Conservation (phyloP, 2,797 vertebrate species). For the Danio albolineatus region DNA sequence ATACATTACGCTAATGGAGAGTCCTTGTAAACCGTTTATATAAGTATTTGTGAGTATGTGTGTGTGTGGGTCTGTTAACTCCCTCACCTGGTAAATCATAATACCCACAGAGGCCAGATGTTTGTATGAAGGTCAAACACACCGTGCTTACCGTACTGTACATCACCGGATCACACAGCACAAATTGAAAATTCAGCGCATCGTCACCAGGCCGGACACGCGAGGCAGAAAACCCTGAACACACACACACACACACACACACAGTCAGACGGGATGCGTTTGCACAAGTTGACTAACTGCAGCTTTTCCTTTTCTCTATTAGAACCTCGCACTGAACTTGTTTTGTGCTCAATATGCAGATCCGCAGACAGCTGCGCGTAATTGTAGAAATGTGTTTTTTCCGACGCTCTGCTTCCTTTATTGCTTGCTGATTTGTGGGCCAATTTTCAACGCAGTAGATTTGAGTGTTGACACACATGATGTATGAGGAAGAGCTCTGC, state of each 20-base stretch:
- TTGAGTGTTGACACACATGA: constrained; percentile 48
- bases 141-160: constrained; percentile 19
- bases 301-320: neutral
- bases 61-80: constrained; percentile 9
- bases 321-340: constrained; percentile 8
- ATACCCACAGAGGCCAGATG: constrained; percentile 23
- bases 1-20: too few relatives aligned
- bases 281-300: neutral
- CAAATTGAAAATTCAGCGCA: constrained; percentile 20
- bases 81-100: neutral
- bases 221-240: neutral
- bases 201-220: constrained; percentile 4
- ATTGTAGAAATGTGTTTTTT: constrained; percentile 48
- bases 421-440: constrained; percentile 48
- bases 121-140: constrained; percentile 36
- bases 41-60: too few relatives aligned
- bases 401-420: constrained; percentile 43
- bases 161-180: constrained; percentile 13
- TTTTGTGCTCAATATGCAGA: constrained; percentile 23
- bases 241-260: neutral
- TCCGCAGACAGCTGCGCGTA: constrained; percentile 21
- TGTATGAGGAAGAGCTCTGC: constrained; percentile 39
- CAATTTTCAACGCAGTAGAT: constrained; percentile 48
- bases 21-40: too few relatives aligned
- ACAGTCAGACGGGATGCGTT: neutral